Conservation (phyloP, 2,797 vertebrate species). For the Tiaroga cobitis region DNA sequence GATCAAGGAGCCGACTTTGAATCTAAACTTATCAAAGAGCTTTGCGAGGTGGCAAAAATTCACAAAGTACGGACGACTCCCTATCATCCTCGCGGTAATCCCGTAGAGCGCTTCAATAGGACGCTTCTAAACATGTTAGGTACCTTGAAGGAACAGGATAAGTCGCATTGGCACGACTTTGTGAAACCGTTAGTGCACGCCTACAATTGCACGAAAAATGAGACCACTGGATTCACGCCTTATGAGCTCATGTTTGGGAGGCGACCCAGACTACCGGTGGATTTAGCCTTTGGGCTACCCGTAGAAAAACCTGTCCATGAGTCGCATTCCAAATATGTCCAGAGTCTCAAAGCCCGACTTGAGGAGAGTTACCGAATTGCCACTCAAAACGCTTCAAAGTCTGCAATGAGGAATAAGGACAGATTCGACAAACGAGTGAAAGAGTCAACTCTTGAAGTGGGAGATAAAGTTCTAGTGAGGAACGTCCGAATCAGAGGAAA, state of each 20-base stretch:
- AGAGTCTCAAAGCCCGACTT: not conserved
- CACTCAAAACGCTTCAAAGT: constrained; percentile 3
- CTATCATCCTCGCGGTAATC: not conserved
- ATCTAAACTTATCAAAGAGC: not conserved
- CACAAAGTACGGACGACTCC: not conserved
- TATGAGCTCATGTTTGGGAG: not conserved
- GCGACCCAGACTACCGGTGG: too few relatives aligned
- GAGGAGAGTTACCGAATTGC: not conserved
- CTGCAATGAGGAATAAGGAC: not conserved
- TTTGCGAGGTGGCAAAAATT: not conserved
- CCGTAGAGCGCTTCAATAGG: not conserved
- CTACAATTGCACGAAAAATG: too few relatives aligned
- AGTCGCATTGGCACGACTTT: not conserved
- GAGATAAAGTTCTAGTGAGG: too few relatives aligned
- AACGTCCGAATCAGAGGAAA: too few relatives aligned
- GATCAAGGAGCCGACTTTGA: too few relatives aligned
- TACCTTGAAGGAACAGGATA: not conserved
- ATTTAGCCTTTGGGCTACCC: not conserved
- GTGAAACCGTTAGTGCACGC: not conserved
- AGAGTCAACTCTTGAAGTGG: too few relatives aligned
- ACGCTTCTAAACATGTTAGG: not conserved
- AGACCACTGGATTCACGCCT: too few relatives aligned
- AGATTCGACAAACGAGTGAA: not conserved
- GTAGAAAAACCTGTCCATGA: not conserved
- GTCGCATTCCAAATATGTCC: not conserved